phyloP scores from a whole-genome alignment of 2,113 vertebrate species.

The Daphoenositta chrysoptera region DNA sequence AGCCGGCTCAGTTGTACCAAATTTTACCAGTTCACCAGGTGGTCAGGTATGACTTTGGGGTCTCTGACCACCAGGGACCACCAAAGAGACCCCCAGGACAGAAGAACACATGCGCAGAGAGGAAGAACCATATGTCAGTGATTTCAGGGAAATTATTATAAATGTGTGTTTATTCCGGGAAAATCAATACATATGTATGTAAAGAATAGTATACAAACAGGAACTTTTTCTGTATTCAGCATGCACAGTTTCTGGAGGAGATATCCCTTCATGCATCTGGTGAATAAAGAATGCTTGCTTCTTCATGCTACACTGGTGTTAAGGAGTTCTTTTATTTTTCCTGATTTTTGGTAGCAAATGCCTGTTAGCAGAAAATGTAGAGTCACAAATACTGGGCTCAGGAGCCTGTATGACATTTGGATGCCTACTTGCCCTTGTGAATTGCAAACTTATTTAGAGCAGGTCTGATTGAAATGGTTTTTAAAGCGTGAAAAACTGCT shows the following conservation, averaged over 20 bases:
- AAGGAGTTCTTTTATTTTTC: not conserved
- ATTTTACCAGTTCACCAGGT: not conserved
- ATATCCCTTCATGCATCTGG: rapidly evolving
- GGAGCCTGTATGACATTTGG: not conserved
- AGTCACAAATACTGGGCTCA: not conserved
- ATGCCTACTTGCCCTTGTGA: not conserved
- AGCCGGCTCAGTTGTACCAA: not conserved
- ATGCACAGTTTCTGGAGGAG: not conserved
- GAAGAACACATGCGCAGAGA: rapidly evolving
- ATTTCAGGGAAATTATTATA: not conserved
- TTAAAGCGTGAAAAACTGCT: not conserved
- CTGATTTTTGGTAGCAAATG: not conserved
- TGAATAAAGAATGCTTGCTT: not conserved
- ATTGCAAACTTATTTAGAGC: not conserved
- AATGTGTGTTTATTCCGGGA: not conserved
- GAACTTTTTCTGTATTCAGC: not conserved
- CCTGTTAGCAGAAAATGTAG: not conserved
- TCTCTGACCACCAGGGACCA: rapidly evolving
- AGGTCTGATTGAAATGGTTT: not conserved
- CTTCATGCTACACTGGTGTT: not conserved
- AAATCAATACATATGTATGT: not conserved
- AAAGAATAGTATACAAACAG: not conserved
- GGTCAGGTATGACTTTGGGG: not conserved
- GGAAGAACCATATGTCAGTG: not conserved
- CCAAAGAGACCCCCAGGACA: not conserved